A percentile compares a stretch with the other conserved stretches of the same genome.
Conservation (phyloP, 2,113 vertebrate genomes). For the Poeciliopsis turrubarensis region DNA sequence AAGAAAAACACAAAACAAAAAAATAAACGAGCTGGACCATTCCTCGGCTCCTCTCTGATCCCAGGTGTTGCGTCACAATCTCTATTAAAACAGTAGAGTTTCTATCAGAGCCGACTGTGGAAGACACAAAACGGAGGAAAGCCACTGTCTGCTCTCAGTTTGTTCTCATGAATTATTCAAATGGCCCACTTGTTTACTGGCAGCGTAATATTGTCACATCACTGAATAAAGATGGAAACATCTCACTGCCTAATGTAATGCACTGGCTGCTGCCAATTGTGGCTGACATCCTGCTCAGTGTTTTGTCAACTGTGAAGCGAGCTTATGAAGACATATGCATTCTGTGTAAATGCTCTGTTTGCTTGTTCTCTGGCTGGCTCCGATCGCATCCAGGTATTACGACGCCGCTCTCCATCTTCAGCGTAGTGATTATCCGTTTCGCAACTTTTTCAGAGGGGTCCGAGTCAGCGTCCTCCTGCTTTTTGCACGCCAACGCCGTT, state of each 20-base stretch:
- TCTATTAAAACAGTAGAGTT: conserved; percentile 20
- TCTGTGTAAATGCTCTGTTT: conserved; percentile 38
- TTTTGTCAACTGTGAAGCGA: conserved; percentile 71
- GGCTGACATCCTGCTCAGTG: conserved; percentile 66
- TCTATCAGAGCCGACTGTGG: conserved; percentile 22
- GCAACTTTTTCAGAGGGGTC: conserved; percentile 41
- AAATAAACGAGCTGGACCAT: conserved; percentile 19
- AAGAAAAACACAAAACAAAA: too few species aligned
- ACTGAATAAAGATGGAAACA: conserved; percentile 56
- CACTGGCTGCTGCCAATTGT: conserved; percentile 61
- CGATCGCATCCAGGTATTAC: conserved; percentile 21
- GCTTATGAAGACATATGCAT: conserved; percentile 50
- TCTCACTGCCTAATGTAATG: conserved; percentile 59
- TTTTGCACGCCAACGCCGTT: conserved; percentile 24
- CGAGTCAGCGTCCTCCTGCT: conserved; percentile 21
- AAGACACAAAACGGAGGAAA: conserved; percentile 35
- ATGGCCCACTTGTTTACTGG: conserved; percentile 72
- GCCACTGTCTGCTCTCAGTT: conserved; percentile 63
- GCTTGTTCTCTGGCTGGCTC: conserved; percentile 23
- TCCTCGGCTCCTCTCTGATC: conserved; percentile 21
- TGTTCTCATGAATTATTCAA: conserved; percentile 76
- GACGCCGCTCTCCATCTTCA: background rate
- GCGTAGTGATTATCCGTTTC: conserved; percentile 10
- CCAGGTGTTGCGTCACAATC: conserved; percentile 8
- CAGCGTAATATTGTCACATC: conserved; percentile 65